Evolutionary conservation across 2,888 invertebrate genomes (phyloP).

Genomic region (Pseudeuparius sepicola): DNA sequence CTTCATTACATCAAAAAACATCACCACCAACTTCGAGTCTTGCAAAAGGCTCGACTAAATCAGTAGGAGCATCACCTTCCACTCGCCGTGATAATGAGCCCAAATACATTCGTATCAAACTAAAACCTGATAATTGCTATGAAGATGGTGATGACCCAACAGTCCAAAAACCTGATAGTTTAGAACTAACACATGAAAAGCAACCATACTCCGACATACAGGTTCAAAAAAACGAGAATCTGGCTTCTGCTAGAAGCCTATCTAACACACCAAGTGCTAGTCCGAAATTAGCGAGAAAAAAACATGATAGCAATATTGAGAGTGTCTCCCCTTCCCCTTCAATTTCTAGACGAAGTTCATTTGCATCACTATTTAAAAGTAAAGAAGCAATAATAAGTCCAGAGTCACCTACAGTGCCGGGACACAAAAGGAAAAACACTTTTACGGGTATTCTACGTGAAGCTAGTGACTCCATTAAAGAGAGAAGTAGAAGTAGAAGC

Average conservation of each 20-base stretch:
- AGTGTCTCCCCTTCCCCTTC: constrained; percentile 57
- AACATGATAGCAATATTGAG: constrained; percentile 26
- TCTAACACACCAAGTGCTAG: constrained; percentile 38
- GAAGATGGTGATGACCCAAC: constrained; percentile 39
- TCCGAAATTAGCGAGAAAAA: constrained; percentile 39
- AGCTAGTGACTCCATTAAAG: constrained; percentile 34
- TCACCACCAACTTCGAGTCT: constrained; percentile 25
- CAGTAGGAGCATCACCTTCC: constrained; percentile 15
- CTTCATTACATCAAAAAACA: constrained; percentile 15
- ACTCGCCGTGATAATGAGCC: constrained; percentile 31
- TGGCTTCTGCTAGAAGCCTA: constrained; percentile 25
- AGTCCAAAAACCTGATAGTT: constrained; percentile 49
- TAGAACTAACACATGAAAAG: constrained; percentile 44
- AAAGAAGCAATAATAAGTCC: constrained; percentile 56
- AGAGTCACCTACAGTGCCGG: constrained; percentile 45
- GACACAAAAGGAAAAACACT: constrained; percentile 32
- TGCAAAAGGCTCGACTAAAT: constrained; percentile 18
- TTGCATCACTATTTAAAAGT: constrained; percentile 69
- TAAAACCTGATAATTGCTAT: constrained; percentile 67
- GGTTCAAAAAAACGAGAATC: too few relatives aligned
- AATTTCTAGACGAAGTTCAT: constrained; percentile 68
- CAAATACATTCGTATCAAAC: constrained; percentile 54
- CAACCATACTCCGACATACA: too few relatives aligned
- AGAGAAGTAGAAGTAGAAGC: constrained; percentile 36
- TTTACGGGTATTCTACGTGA: constrained; percentile 36